Percentiles rank a stretch among this genome's conserved stretches.
Evolutionary conservation across 2,888 invertebrate genomes (phyloP).

Genomic region (Nysson spinosus): DNA sequence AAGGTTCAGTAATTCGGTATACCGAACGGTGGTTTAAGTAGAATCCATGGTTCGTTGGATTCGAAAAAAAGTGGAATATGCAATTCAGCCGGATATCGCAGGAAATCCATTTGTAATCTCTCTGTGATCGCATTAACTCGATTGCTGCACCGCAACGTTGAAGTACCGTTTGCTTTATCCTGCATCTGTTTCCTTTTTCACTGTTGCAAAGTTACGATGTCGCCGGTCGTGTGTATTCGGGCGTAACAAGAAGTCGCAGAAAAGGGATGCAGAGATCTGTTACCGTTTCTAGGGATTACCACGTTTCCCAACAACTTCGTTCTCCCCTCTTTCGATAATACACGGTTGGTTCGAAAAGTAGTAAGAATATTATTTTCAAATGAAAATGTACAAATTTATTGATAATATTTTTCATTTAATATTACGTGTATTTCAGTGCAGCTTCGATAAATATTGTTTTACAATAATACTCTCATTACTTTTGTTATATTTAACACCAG

Average conservation of each 20-base stretch:
- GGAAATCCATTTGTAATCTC: neutral
- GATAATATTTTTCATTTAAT: too few relatives aligned
- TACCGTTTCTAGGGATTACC: slow-evolving; percentile 35
- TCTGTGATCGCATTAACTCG: neutral
- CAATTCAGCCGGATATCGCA: neutral
- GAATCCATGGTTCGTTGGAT: too few relatives aligned
- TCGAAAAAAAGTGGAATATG: neutral
- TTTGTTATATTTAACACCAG: too few relatives aligned
- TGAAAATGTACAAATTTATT: too few relatives aligned
- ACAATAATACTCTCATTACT: too few relatives aligned
- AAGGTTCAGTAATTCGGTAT: too few relatives aligned
- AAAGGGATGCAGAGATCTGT: slow-evolving; percentile 39
- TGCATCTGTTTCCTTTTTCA: neutral
- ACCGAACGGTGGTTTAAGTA: too few relatives aligned
- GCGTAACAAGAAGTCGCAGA: slow-evolving; percentile 27
- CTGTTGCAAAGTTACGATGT: neutral
- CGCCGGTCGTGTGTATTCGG: slow-evolving; percentile 3
- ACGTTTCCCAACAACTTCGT: slow-evolving; percentile 24
- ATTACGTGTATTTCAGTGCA: too few relatives aligned
- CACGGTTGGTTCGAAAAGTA: too few relatives aligned
- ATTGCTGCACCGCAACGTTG: neutral
- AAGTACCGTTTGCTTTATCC: neutral
- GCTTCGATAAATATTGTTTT: too few relatives aligned
- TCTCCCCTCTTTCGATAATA: slow-evolving; percentile 4
- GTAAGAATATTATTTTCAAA: too few relatives aligned